Percentiles rank a stretch among this genome's conserved stretches.
phyloP scores from a whole-genome alignment of 2,888 invertebrate genomes.

The Neoscelio sp. region DNA sequence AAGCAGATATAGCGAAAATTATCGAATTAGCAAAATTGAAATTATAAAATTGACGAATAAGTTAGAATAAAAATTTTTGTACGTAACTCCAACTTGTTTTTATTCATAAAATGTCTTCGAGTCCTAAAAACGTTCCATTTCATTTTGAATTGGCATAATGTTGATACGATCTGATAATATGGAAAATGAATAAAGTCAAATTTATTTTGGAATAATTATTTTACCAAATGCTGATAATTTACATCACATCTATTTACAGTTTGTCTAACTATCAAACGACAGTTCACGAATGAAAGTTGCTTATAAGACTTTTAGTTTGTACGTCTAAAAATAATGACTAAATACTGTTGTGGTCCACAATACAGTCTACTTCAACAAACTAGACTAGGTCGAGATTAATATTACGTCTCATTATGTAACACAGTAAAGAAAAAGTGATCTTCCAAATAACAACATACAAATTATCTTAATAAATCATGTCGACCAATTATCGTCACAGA shows the following conservation, averaged over 20 bases:
- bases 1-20: slow-evolving; percentile 23
- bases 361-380: slow-evolving; percentile 9
- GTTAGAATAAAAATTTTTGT: not conserved
- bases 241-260: slow-evolving; percentile 8
- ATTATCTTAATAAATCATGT: too few relatives aligned
- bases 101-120: too few relatives aligned
- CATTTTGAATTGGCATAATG: too few relatives aligned
- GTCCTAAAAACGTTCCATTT: too few relatives aligned
- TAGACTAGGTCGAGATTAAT: slow-evolving; percentile 16
- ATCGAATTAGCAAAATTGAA: slow-evolving; percentile 15
- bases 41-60: not conserved
- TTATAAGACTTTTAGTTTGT: not conserved
- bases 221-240: not conserved
- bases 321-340: slow-evolving; percentile 20
- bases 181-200: not conserved
- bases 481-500: too few relatives aligned
- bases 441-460: slow-evolving; percentile 8
- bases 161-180: too few relatives aligned
- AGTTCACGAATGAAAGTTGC: not conserved
- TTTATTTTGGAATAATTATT: not conserved
- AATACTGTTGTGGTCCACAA: slow-evolving; percentile 19
- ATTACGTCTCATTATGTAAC: not conserved
- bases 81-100: not conserved
- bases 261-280: not conserved
- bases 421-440: slow-evolving; percentile 10